phyloP scores from a whole-genome alignment of 2,888 invertebrate species.

The Eupithecia dodoneata region DNA sequence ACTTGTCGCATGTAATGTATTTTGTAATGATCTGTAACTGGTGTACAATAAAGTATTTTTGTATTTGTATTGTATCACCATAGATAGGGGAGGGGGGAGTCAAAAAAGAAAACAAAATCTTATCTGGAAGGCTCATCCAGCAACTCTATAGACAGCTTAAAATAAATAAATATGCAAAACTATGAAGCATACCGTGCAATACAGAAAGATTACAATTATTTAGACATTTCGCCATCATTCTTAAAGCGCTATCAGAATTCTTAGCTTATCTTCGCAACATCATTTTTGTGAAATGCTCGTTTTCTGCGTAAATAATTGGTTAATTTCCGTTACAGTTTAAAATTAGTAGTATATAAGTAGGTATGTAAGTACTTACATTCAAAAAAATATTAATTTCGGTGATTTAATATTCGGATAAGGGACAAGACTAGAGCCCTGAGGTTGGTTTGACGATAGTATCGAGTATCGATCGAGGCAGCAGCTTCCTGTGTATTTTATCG shows the following conservation, averaged over 20 bases:
- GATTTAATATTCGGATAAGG: not conserved
- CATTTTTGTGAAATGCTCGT: constrained; percentile 33
- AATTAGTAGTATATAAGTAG: not conserved
- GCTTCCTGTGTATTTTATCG: no score
- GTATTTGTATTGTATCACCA: no score
- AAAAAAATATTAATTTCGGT: not conserved
- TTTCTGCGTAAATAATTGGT: constrained; percentile 45
- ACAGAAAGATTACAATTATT: constrained; percentile 60
- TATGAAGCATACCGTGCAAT: constrained; percentile 53
- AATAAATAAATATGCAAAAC: constrained; percentile 55
- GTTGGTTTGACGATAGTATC: no score
- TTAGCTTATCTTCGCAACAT: constrained; percentile 38
- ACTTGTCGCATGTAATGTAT: no score
- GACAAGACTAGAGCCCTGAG: no score
- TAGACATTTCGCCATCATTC: constrained; percentile 57
- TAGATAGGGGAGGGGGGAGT: no score
- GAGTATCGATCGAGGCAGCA: no score
- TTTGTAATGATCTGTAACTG: no score
- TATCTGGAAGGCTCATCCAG: constrained; percentile 28
- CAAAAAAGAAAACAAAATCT: no score
- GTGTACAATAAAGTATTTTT: no score
- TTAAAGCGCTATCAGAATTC: constrained; percentile 47
- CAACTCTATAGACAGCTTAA: constrained; percentile 18
- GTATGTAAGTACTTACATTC: not conserved
- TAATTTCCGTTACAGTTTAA: constrained; percentile 26